A percentile compares a stretch with the other conserved stretches of the same genome.
Evolutionary conservation across 2,888 invertebrate species (phyloP).

Genomic region (Monopis laevigella): DNA sequence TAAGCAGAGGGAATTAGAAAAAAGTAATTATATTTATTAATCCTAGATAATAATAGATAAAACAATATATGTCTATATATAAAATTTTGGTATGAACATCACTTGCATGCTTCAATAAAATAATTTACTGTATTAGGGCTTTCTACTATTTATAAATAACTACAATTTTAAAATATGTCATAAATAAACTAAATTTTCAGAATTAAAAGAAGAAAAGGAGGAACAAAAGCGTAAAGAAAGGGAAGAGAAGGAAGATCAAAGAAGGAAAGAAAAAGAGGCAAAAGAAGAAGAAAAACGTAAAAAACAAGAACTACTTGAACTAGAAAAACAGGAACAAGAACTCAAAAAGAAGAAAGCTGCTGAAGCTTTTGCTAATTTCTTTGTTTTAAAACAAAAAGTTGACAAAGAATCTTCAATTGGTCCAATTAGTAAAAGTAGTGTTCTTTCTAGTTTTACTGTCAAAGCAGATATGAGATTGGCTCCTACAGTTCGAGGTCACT

Average conservation of each 20-base stretch:
- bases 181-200: conserved; percentile 34
- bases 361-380: conserved; percentile 84
- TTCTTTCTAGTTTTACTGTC: conserved; percentile 61
- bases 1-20: conserved; percentile 63
- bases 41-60: no score
- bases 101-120: no score
- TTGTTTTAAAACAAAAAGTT: conserved; percentile 70
- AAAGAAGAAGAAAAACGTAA: conserved; percentile 69
- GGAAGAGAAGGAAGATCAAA: conserved; percentile 60
- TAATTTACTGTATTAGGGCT: no score
- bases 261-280: conserved; percentile 59
- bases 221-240: conserved; percentile 46
- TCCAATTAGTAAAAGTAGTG: conserved; percentile 42
- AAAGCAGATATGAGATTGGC: conserved; percentile 92
- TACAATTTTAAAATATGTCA: no score
- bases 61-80: no score
- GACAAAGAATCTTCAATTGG: conserved; percentile 42
- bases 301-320: conserved; percentile 69
- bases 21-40: conserved; percentile 53
- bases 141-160: no score
- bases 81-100: no score
- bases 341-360: conserved; percentile 81
- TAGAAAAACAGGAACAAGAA: conserved; percentile 75
- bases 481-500: conserved; percentile 68
- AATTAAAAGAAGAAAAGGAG: conserved; percentile 49